Conservation (phyloP, 2,113 vertebrate genomes). For the Pangasianodon hypophthalmus region DNA sequence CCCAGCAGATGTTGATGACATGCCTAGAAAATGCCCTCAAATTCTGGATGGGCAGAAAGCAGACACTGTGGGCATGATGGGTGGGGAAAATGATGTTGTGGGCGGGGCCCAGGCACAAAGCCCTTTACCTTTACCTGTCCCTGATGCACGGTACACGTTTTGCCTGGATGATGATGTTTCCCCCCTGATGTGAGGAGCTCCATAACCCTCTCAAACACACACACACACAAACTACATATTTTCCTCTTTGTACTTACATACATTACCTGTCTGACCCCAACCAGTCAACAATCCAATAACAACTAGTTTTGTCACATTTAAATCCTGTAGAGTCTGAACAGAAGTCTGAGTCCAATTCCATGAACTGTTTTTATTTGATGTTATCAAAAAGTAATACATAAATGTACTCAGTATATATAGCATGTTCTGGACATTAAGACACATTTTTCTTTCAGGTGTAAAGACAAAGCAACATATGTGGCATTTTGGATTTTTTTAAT, state of each 20-base stretch:
- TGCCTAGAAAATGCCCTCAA: conserved; percentile 56
- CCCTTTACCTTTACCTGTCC: conserved; percentile 49
- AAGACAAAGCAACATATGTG: too few relatives aligned
- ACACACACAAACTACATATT: background rate
- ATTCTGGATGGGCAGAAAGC: conserved; percentile 57
- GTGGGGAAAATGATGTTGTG: conserved; percentile 57
- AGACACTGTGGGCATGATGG: conserved; percentile 45
- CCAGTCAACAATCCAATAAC: background rate
- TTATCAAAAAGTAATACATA: background rate
- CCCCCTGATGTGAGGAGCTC: conserved; percentile 76
- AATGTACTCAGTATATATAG: background rate
- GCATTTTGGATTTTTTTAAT: too few relatives aligned
- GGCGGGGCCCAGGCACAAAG: conserved; percentile 36
- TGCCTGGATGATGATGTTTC: conserved; percentile 73
- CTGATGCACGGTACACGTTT: conserved; percentile 66
- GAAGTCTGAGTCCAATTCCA: background rate
- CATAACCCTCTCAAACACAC: conserved; percentile 28
- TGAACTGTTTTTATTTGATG: background rate
- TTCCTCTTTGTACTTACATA: background rate
- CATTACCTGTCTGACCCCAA: background rate
- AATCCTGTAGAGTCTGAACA: background rate
- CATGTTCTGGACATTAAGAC: background rate
- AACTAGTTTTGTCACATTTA: background rate
- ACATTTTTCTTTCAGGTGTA: too few relatives aligned
- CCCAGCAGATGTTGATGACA: conserved; percentile 58